Evolutionary conservation across 2,888 invertebrate species (phyloP).

Genomic region (Sphecodes monilicornis): DNA sequence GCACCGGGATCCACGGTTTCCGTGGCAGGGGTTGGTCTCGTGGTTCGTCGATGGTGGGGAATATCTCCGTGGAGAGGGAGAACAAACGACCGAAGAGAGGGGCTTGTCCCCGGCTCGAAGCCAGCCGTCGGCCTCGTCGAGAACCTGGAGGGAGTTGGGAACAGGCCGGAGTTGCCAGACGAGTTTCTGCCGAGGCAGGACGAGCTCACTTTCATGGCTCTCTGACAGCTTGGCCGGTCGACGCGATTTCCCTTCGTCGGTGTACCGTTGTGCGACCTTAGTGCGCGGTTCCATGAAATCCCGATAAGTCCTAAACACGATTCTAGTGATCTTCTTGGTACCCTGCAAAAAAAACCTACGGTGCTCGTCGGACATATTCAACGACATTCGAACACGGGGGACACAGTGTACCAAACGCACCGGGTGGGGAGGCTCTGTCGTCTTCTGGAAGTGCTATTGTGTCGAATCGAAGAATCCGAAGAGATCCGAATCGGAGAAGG

Average conservation of each 20-base stretch:
- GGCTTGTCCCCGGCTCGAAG: constrained; percentile 60
- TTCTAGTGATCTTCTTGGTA: not conserved
- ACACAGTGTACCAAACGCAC: not conserved
- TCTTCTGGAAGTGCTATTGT: not conserved
- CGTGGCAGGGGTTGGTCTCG: constrained; percentile 82
- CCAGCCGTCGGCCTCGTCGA: constrained; percentile 68
- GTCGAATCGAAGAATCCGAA: not conserved
- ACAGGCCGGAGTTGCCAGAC: constrained; percentile 80
- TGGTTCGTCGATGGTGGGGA: constrained; percentile 72
- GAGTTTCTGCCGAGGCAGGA: constrained; percentile 81
- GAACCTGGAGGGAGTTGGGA: constrained; percentile 75
- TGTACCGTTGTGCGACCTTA: not conserved
- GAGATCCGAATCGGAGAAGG: not conserved
- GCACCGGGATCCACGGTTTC: constrained; percentile 75
- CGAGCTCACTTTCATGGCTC: constrained; percentile 70
- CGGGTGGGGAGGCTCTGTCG: not conserved
- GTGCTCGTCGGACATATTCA: not conserved
- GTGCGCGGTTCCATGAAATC: constrained; percentile 31
- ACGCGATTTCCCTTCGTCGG: constrained; percentile 26
- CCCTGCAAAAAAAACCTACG: not conserved
- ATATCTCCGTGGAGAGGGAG: constrained; percentile 49
- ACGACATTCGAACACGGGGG: not conserved
- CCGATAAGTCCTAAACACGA: not conserved
- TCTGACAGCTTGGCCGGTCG: constrained; percentile 48
- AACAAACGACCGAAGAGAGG: constrained; percentile 53